phyloP scores from a whole-genome alignment of 2,888 invertebrate genomes.

The Hetaerina titia region DNA sequence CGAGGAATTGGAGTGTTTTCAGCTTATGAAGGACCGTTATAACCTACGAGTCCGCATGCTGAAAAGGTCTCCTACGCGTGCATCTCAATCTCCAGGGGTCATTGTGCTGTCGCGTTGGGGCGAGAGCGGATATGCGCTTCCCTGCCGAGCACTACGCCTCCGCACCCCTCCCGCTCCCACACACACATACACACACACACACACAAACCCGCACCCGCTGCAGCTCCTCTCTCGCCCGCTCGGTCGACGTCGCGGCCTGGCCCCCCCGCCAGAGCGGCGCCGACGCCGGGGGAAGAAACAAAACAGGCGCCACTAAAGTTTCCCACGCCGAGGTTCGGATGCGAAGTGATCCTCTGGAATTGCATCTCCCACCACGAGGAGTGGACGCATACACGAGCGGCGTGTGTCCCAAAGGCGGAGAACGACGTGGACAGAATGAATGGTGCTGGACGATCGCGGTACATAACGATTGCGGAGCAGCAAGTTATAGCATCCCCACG shows the following conservation, averaged over 20 bases:
- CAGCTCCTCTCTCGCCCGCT: not conserved
- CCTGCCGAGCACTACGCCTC: not conserved
- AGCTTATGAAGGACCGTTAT: too few species aligned
- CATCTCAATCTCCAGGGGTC: too few species aligned
- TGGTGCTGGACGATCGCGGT: too few species aligned
- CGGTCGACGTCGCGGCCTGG: not conserved
- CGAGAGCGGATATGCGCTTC: not conserved
- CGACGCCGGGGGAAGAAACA: slow-evolving; percentile 12
- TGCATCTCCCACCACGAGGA: not conserved
- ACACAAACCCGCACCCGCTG: not conserved
- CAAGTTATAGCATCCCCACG: too few species aligned
- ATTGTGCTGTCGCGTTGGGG: too few species aligned
- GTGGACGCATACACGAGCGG: not conserved
- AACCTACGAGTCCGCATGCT: too few species aligned
- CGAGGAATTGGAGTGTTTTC: too few species aligned
- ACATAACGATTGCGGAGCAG: too few species aligned
- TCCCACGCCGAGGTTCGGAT: not conserved
- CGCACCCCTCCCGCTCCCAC: not conserved
- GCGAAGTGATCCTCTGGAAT: not conserved
- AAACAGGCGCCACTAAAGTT: slow-evolving; percentile 35
- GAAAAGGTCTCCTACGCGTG: too few species aligned
- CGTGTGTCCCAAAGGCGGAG: too few species aligned
- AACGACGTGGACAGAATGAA: too few species aligned
- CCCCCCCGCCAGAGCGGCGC: not conserved
- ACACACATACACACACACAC: too few species aligned